Evolutionary conservation across 2,113 vertebrate species (phyloP).

Genomic region (Pterocles orientalis): DNA sequence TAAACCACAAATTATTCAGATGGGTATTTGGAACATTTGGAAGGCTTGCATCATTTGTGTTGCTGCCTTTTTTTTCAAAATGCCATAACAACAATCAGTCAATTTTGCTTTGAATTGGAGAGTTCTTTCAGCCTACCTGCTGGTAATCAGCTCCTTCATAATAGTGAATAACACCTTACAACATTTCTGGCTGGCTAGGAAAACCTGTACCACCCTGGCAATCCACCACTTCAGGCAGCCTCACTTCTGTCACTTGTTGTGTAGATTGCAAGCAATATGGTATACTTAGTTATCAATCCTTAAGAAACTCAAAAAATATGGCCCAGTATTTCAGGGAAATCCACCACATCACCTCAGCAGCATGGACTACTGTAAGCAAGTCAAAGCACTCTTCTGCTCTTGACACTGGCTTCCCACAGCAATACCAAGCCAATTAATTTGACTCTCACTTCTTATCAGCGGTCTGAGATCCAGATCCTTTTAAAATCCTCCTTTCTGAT

Average conservation of each 20-base stretch:
- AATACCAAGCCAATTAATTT: background rate
- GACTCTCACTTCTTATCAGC: background rate
- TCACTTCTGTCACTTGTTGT: background rate
- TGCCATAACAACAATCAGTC: background rate
- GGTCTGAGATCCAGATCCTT: background rate
- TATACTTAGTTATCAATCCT: background rate
- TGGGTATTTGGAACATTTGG: background rate
- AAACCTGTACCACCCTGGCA: background rate
- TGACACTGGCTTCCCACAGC: background rate
- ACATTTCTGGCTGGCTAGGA: background rate
- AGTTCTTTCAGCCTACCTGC: background rate
- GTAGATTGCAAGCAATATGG: background rate
- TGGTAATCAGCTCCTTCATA: background rate
- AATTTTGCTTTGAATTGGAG: background rate
- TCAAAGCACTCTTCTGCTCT: background rate
- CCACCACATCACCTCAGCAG: background rate
- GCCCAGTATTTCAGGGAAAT: background rate
- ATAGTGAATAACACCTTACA: background rate
- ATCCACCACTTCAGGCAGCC: background rate
- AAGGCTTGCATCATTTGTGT: background rate
- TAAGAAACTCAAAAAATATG: background rate
- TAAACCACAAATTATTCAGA: background rate
- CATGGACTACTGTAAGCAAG: background rate
- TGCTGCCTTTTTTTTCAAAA: background rate
- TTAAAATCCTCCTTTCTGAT: background rate